Percentiles rank a stretch among this genome's conserved stretches.
phyloP scores from a whole-genome alignment of 1,140 invertebrate genomes.

The Homarus americanus region DNA sequence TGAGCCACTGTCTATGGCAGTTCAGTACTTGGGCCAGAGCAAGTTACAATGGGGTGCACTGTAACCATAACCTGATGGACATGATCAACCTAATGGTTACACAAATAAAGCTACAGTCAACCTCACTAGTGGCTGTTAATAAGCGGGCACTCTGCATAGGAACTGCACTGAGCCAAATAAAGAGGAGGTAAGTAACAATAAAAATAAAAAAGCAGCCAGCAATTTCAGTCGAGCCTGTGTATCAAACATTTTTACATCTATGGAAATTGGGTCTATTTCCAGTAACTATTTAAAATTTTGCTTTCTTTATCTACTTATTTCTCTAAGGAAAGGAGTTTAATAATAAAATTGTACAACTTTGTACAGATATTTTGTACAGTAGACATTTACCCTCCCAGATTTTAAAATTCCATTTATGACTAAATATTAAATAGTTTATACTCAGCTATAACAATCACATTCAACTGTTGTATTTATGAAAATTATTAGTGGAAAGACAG shows the following conservation, averaged over 20 bases:
- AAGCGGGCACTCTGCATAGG: slow-evolving; percentile 68
- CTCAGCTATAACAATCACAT: slow-evolving; percentile 12
- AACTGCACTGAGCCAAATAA: slow-evolving; percentile 64
- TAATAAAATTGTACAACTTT: slow-evolving; percentile 63
- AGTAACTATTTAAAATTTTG: slow-evolving; percentile 52
- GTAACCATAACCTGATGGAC: slow-evolving; percentile 34
- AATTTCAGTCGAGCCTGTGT: not conserved
- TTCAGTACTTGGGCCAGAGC: slow-evolving; percentile 22
- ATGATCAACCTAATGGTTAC: slow-evolving; percentile 63
- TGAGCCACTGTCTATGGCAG: not conserved
- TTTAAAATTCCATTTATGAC: slow-evolving; percentile 23
- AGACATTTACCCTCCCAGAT: slow-evolving; percentile 53
- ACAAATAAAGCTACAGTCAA: slow-evolving; percentile 64
- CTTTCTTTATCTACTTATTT: slow-evolving; percentile 50
- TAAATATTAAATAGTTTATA: slow-evolving; percentile 33
- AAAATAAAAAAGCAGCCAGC: slow-evolving; percentile 23
- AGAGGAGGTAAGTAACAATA: slow-evolving; percentile 39
- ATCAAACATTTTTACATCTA: slow-evolving; percentile 38
- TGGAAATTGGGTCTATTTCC: slow-evolving; percentile 30
- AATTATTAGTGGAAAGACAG: slow-evolving; percentile 43
- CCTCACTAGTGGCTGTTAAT: slow-evolving; percentile 71
- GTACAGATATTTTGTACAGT: slow-evolving; percentile 67
- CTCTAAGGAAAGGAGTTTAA: slow-evolving; percentile 50
- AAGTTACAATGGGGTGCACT: slow-evolving; percentile 2
- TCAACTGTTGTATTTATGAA: not conserved